Percentiles rank a stretch among this genome's conserved stretches.
Conservation (phyloP, 2,797 vertebrate species). For the Petrocephalus sullivani region DNA sequence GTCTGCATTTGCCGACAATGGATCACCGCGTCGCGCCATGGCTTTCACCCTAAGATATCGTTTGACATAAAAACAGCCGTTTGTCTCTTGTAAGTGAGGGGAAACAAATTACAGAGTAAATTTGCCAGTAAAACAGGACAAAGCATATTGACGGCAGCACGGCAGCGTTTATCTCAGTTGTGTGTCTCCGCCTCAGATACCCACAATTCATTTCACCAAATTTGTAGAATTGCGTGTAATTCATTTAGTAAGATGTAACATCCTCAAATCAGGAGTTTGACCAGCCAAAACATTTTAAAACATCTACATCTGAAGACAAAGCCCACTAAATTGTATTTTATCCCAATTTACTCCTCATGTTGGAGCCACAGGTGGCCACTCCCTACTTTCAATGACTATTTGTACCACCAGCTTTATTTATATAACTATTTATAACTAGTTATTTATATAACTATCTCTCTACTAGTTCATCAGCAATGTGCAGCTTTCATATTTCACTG, state of each 20-base stretch:
- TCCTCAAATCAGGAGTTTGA: background rate
- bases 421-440: no score
- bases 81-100: constrained; percentile 8
- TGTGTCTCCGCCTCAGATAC: background rate
- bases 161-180: background rate
- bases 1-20: background rate
- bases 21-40: background rate
- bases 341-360: background rate
- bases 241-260: background rate
- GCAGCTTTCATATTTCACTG: background rate
- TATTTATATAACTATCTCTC: background rate
- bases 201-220: constrained; percentile 3
- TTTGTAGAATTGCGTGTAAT: background rate
- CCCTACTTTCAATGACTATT: background rate
- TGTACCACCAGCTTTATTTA: background rate
- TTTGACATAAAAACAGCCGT: constrained; percentile 4
- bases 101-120: background rate
- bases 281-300: background rate
- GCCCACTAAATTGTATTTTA: background rate
- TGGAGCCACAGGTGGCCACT: background rate
- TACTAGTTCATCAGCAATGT: background rate
- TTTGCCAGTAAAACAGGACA: background rate
- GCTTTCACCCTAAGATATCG: background rate
- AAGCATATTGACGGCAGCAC: background rate
- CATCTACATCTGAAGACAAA: background rate